Conservation (phyloP, 1,140 invertebrate genomes). For the Nephotettix cincticeps region DNA sequence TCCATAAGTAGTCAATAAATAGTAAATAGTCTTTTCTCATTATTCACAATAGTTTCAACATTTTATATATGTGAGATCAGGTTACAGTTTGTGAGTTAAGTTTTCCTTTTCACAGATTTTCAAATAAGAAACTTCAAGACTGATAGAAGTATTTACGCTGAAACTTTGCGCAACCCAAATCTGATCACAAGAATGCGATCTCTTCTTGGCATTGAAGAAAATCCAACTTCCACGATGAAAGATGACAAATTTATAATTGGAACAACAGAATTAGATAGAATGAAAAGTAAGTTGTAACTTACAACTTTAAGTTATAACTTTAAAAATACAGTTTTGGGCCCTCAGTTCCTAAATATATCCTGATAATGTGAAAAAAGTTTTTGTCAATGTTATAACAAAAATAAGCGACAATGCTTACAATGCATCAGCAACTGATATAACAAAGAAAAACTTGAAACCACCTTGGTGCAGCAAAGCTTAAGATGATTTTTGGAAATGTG, state of each 20-base stretch:
- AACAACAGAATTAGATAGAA: neutral
- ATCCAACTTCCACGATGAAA: neutral
- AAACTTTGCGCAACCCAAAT: conserved; percentile 29
- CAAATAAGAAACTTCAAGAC: conserved; percentile 37
- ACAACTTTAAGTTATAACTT: no score
- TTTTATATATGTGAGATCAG: neutral
- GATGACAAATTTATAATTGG: conserved; percentile 25
- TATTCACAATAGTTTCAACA: neutral
- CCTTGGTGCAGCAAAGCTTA: no score
- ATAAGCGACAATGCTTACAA: no score
- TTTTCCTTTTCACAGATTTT: conserved; percentile 17
- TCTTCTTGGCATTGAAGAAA: conserved; percentile 30
- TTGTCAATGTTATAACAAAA: no score
- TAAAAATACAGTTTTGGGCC: no score
- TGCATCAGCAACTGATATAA: no score
- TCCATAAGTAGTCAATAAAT: neutral
- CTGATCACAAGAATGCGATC: conserved; percentile 30
- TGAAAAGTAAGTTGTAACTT: conserved; percentile 36
- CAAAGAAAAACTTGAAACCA: no score
- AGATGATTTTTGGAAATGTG: no score
- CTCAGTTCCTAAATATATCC: no score
- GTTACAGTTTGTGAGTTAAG: neutral
- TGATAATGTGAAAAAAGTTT: no score
- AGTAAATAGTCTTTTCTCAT: neutral
- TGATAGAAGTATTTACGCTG: conserved; percentile 34